phyloP scores from a whole-genome alignment of 2,113 vertebrate species.

The Solea solea region DNA sequence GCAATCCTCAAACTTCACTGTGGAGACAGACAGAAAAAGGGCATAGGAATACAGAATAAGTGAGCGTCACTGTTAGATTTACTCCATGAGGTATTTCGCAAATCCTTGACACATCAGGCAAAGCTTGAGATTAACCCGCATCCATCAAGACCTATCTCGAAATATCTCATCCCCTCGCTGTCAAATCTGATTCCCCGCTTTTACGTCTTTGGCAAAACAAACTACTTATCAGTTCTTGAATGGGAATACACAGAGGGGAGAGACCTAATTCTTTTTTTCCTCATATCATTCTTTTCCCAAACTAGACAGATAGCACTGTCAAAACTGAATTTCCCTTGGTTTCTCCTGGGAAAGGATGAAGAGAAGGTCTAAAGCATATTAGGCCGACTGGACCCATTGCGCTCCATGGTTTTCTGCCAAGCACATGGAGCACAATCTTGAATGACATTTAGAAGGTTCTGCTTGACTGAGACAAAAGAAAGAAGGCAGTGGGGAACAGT shows the following conservation, averaged over 20 bases:
- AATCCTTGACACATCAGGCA: conserved; percentile 68
- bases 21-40: conserved; percentile 55
- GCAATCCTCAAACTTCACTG: conserved; percentile 93
- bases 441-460: conserved; percentile 56
- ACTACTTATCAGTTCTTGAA: conserved; percentile 65
- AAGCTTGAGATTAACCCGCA: conserved; percentile 65
- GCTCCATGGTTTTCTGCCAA: conserved; percentile 31
- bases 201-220: conserved; percentile 67
- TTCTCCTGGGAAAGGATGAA: conserved; percentile 45
- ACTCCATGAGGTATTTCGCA: conserved; percentile 40
- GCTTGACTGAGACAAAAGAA: conserved; percentile 42
- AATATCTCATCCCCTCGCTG: conserved; percentile 69
- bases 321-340: conserved; percentile 51
- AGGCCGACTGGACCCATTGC: conserved; percentile 42
- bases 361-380: conserved; percentile 50
- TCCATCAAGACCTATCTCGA: conserved; percentile 60
- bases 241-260: conserved; percentile 22
- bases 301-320: conserved; percentile 56
- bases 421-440: conserved; percentile 25
- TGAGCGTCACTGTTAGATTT: conserved; percentile 47
- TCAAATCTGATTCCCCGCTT: conserved; percentile 56
- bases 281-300: conserved; percentile 50
- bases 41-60: conserved; percentile 31
- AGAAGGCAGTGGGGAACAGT: conserved; percentile 17
- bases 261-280: conserved; percentile 42